Base-by-base conservation (phyloP, 2,113 vertebrate species). In the Halichoeres trimaculatus region DNA sequence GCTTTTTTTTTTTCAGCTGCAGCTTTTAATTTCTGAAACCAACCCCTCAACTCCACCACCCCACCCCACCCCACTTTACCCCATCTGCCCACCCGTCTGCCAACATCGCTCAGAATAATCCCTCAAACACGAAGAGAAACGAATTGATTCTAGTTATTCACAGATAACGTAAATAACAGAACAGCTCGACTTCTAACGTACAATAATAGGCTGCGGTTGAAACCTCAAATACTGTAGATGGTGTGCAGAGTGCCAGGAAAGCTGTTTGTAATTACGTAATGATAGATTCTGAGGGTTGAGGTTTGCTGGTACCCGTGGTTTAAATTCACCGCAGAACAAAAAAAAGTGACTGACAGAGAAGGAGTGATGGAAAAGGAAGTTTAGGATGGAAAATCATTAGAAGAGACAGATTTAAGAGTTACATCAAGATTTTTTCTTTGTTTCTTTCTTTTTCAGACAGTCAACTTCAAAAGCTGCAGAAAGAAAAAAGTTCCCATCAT, bases 1-100 rank as follows among this genome's bases (percentile, higher is more conserved):
- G 65, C 77, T 86, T 83, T 83, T 83, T 83, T 83, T 83, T 75
- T 90, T 82, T 83, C 53, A 69, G 57, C 83, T 84, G 58, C 35
- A 83, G 81, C 81, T 83, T 88, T 88, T 83, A 89, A 87, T 89
- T 81, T 86, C 68, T 79, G 60, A 30, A 30, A 30, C 30, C 30
- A 30, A 83, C 81, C 56, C 50, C 54, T 34, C 10, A 12, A 2
- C 47, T 6, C 26, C 4, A 12, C 11, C 41, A 3, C 12, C 3
- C 16, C 11, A 4, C 11, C 11, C 50, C 7, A 26, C 22, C 22
- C 2, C 22, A 4, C 59, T 65, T 66, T 58, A 47, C 64, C 58
- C 58, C 26, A 41, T 69, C 71, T 83, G 40, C 51, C 48, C 40
- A 57, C 64, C 47, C 54, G 60, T 36, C 51, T 73, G 47, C 54